A percentile compares a stretch with the other conserved stretches of the same genome.
Conservation (phyloP, 2,113 vertebrate species). For the Pterocles burchelli region DNA sequence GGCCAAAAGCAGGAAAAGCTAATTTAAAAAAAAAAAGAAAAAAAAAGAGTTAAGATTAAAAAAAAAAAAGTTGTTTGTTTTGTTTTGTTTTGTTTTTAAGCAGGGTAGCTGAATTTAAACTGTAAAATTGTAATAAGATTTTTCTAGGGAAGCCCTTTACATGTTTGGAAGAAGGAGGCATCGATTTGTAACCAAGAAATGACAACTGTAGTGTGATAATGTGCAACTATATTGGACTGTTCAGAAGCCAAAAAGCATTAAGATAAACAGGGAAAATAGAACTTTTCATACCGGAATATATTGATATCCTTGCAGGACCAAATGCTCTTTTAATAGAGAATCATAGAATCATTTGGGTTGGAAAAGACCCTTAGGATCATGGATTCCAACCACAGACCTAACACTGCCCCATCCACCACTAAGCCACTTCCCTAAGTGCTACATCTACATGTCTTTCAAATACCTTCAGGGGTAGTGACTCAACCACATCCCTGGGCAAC, state of each 20-base stretch:
- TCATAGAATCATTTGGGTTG: background rate
- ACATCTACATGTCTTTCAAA: background rate
- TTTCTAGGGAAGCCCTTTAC: background rate
- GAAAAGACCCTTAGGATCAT: background rate
- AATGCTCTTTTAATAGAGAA: background rate
- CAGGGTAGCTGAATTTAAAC: background rate
- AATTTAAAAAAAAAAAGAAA: background rate
- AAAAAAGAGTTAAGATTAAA: too few relatives aligned
- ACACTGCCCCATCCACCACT: background rate
- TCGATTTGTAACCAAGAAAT: background rate
- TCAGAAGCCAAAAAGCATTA: background rate
- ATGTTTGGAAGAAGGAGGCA: background rate
- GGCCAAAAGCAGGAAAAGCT: background rate
- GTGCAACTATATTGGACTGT: background rate
- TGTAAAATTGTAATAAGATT: background rate
- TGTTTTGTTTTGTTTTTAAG: too few relatives aligned
- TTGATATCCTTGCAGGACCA: background rate
- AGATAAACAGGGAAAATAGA: background rate
- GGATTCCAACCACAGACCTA: rapidly evolving
- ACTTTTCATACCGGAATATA: background rate
- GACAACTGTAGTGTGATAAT: background rate
- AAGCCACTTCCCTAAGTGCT: background rate
- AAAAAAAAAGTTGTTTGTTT: background rate
- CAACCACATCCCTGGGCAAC: background rate
- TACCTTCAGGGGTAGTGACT: background rate